Evolutionary conservation across 2,888 invertebrate species (phyloP).

Genomic region (Tupiocoris notatus): DNA sequence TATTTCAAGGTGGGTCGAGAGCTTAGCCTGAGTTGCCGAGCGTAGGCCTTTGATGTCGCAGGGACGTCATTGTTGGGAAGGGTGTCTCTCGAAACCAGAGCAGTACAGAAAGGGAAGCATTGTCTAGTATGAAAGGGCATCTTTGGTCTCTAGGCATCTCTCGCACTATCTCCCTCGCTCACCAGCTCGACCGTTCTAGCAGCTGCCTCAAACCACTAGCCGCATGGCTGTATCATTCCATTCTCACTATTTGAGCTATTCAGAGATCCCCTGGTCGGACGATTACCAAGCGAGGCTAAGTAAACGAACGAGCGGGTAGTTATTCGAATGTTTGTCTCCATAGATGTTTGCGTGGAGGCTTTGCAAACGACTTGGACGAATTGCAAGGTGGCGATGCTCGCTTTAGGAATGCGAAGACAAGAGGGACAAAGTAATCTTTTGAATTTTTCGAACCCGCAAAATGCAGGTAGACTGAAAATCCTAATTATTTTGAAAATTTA

Average conservation of each 20-base stretch:
- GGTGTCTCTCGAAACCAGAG: background rate
- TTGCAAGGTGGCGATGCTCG: too few species aligned
- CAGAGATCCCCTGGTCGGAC: background rate
- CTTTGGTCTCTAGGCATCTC: background rate
- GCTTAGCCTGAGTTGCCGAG: background rate
- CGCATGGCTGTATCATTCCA: background rate
- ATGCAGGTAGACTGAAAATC: too few species aligned
- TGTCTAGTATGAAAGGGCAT: background rate
- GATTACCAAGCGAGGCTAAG: background rate
- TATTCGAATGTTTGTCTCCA: too few species aligned
- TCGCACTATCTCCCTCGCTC: too few species aligned
- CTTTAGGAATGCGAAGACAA: too few species aligned
- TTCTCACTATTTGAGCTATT: background rate
- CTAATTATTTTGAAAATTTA: too few species aligned
- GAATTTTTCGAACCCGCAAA: too few species aligned
- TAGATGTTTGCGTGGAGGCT: too few species aligned
- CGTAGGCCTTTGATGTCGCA: background rate
- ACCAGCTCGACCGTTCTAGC: background rate
- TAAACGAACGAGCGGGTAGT: background rate
- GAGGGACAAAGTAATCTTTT: too few species aligned
- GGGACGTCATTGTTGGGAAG: conserved; percentile 1
- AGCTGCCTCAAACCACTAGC: background rate
- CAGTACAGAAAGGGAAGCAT: background rate
- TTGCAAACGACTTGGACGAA: too few species aligned
- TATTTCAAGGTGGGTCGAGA: conserved; percentile 1